Evolutionary conservation across 1,140 invertebrate genomes (phyloP), one percentile per base, ranked within the genome.

Genomic region (Aphaenogaster floridana): DNA sequence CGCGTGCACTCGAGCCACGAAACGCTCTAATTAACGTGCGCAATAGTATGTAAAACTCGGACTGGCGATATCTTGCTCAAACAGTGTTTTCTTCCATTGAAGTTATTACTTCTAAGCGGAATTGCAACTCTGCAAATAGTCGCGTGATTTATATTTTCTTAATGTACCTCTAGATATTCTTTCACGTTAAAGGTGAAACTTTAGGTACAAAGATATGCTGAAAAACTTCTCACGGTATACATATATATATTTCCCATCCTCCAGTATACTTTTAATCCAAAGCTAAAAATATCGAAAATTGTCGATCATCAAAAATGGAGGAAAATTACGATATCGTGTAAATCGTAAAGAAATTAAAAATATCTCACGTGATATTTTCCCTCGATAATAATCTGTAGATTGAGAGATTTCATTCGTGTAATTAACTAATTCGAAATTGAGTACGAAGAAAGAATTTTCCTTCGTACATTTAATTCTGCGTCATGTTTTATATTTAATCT

Each of bases 41-140:
- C 72, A 54, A 57, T 45, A 34, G 15, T 80, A 64, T 36, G 39
- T 59, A 66, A 86, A 68, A 39, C 50, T 80, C 11, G 42, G 34
- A 85, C n/a, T 39, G 21, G 3, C 83, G 69, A 78, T 85, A 64
- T 63, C 74, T 79, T 79, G 74, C 48, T 79, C 34, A 66, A 79
- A 45, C 13, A 72, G 13, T 36, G 13, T 57, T 68, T 79, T 13
- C 63, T 83, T 83, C 39, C 17, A 45, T 61, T 74, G 39, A 72
- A 83, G 68, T 74, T 72, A 36, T 83, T 72, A 57, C 28, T 72
- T 59, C 0, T 69, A 54, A 48, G 36, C 50, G 15, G 48, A 39
- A 71, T 57, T 68, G 39, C 21, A 52, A 17, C 36, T 81, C 28
- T 52, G 34, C 45, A 21, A 34, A 50, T 9, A 64, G 39, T 79